phyloP scores from a whole-genome alignment of 1,140 invertebrate genomes.

The Lasaia peninsularis region DNA sequence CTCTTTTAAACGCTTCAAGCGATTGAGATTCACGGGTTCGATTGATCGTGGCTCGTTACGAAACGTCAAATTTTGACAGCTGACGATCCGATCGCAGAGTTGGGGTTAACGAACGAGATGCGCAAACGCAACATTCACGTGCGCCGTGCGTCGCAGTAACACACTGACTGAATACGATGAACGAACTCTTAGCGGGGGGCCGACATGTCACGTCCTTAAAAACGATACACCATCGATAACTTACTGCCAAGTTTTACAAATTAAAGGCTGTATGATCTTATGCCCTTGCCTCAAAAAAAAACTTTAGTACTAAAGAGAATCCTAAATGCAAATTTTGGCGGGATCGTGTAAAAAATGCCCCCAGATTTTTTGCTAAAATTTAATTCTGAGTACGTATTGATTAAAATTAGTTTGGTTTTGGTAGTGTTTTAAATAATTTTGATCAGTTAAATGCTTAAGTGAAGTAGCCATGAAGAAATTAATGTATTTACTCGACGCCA shows the following conservation, averaged over 20 bases:
- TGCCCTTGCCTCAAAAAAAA: background rate
- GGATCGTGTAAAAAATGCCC: no score
- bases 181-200: slow-evolving; percentile 48
- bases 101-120: slow-evolving; percentile 56
- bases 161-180: slow-evolving; percentile 41
- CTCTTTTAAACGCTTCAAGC: slow-evolving; percentile 26
- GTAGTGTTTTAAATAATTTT: no score
- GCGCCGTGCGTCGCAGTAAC: slow-evolving; percentile 44
- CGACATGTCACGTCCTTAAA: slow-evolving; percentile 48
- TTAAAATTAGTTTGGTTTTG: no score
- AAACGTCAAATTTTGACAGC: slow-evolving; percentile 65
- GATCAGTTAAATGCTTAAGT: no score
- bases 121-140: slow-evolving; percentile 44
- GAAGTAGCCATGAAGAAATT: no score
- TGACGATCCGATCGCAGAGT: slow-evolving; percentile 52
- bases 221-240: slow-evolving; percentile 61
- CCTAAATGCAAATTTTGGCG: background rate
- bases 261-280: background rate
- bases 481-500: no score
- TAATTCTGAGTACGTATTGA: no score
- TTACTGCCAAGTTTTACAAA: slow-evolving; percentile 23
- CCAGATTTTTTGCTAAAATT: no score
- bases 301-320: background rate
- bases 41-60: slow-evolving; percentile 42
- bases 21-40: slow-evolving; percentile 29